Conservation (phyloP, 2,113 vertebrate species). For the Chaenocephalus aceratus region DNA sequence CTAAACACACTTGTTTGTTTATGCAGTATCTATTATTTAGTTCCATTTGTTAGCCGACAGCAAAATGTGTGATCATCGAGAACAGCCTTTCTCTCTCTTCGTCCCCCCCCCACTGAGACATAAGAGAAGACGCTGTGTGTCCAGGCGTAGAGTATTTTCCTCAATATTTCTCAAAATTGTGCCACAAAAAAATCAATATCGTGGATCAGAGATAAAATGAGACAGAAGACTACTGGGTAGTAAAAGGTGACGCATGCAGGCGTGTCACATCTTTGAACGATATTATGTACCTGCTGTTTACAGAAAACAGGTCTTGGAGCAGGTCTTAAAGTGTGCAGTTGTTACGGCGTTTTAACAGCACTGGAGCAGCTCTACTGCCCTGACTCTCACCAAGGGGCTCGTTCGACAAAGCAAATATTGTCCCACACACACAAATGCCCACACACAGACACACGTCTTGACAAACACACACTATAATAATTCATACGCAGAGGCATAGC, state of each 20-base stretch:
- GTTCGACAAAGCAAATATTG: constrained; percentile 79
- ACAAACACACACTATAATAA: constrained; percentile 62
- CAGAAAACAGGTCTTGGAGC: constrained; percentile 27
- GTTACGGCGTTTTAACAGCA: constrained; percentile 51
- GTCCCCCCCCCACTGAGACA: too few species aligned
- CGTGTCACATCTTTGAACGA: neutral
- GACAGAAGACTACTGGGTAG: neutral
- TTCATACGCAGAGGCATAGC: constrained; percentile 63
- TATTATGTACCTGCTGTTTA: constrained; percentile 30
- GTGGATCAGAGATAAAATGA: neutral
- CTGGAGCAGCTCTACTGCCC: constrained; percentile 43
- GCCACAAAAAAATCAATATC: neutral
- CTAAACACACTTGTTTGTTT: neutral
- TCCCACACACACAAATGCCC: constrained; percentile 30
- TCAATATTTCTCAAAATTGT: neutral
- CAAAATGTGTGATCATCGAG: neutral
- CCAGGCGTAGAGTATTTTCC: neutral
- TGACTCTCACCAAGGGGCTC: constrained; percentile 73
- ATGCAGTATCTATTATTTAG: too few species aligned
- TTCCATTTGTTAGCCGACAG: neutral
- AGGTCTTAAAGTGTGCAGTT: constrained; percentile 41
- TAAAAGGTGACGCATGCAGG: neutral
- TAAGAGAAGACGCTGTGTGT: neutral
- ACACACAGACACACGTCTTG: constrained; percentile 35
- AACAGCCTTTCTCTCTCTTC: neutral